Base-by-base conservation (phyloP, 2,113 vertebrate genomes). In the Speoplatyrhinus poulsoni region DNA sequence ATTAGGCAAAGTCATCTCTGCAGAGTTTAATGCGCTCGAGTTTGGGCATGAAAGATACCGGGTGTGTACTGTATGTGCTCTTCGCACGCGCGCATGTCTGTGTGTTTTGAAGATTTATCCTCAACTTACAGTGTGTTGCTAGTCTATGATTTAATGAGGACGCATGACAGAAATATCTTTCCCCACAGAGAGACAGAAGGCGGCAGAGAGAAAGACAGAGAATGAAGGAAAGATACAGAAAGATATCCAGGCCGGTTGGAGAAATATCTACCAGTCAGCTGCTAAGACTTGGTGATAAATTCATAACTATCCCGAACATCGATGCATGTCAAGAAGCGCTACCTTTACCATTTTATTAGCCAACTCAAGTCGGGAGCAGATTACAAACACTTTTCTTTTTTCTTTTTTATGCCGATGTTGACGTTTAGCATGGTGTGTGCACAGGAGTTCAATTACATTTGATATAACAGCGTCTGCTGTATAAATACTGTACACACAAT, bases 141-240 rank as follows among this genome's bases (percentile, higher is more conserved):
- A 67, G 54, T 82, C 48, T 73, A 16, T 83, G 78, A 87, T 88
- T 87, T 87, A 88, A 89, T 87, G 82, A 89, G 80, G 75, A 32
- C 59, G 9, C 56, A 62, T 71, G 75, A 87, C 84, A 69, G 62
- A 85, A 90, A 84, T 84, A 82, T 86, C 65, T 80, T 68, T 63
- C 74, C 74, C 77, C 41, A 46, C 32, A 49, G 69, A 80, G 77
- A 77, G 65, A 58, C 52, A 47, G 62, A 55, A 53, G 47, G 4
- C 36, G 41, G 54, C 19, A 59, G 49, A 5, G 16, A 58, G 11
- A 2, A 1, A 61, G 72, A 69, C 53, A 59, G 19, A 64, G 54
- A 36, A 66, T 46, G 49, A 36, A 53, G 54, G 49, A 55, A 33
- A 46, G 64, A 26, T 17, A 9, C 57, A n/a, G 41, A 61, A 54